Conservation (phyloP, 2,113 vertebrate genomes). For the Thalassoma bifasciatum region DNA sequence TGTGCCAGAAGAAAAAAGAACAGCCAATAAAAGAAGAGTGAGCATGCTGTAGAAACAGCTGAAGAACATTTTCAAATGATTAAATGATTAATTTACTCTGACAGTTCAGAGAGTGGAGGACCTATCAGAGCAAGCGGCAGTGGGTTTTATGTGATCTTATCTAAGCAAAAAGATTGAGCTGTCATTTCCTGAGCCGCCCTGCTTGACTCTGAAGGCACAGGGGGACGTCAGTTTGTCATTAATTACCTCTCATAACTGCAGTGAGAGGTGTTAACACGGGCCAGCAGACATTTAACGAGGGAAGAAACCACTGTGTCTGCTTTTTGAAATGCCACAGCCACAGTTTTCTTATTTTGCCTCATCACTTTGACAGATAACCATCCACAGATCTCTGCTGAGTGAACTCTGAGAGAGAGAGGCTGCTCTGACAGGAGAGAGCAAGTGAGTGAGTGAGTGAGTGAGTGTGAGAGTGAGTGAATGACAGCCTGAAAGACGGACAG, state of each 20-base stretch:
- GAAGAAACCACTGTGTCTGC: not conserved
- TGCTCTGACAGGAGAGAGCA: not conserved
- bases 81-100: conserved; percentile 11
- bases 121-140: not conserved
- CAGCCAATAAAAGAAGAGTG: not conserved
- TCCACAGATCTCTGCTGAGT: not conserved
- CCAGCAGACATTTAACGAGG: not conserved
- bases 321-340: not conserved
- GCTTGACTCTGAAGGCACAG: not conserved
- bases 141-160: conserved; percentile 5
- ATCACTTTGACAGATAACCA: not conserved
- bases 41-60: conserved; percentile 1
- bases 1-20: not conserved
- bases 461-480: conserved; percentile 1
- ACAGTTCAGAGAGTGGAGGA: not conserved
- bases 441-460: conserved; percentile 1
- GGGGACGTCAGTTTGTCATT: not conserved
- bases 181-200: not conserved
- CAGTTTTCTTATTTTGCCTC: not conserved
- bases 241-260: not conserved
- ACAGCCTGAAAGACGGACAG: not conserved
- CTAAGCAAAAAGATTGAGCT: conserved; percentile 11
- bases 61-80: conserved; percentile 5
- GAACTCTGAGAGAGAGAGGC: not conserved
- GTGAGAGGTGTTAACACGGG: not conserved